Base-by-base conservation (phyloP, 2,888 invertebrate species). In the Rhamnusium bicolor region DNA sequence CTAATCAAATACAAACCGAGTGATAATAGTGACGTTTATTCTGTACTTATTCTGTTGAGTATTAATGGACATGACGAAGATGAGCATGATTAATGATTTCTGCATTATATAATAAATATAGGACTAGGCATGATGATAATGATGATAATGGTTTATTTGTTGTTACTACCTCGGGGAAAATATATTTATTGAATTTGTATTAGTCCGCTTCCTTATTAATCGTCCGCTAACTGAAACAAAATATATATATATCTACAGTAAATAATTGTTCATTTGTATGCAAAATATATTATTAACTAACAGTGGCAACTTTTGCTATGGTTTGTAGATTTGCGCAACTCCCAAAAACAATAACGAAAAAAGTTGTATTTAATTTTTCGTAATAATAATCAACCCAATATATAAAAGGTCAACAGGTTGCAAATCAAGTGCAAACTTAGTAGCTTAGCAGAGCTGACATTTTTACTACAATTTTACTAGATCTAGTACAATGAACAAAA, bases 161-260 rank as follows among this genome's bases (percentile, higher is more conserved):
- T 72, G 75, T 65, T 76, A 86, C 85, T 94, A 94, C 92, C 94
- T 94, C 80, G 92, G 91, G 56, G 94, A 93, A 88, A 94, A 94
- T 89, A 94, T 93, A 87, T 91, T 94, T 87, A 94, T 93, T 72
- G 94, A 92, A 84, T 93, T 93, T 74, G 93, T 93, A 72, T 92
- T 90, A 74, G 93, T 91, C 81, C 94, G 91, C 87, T 94, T 94
- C 75, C 94, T 90, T 63, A 93, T 92, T 71, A 94, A 90, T 74
- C 92, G 91, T 19, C 93, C 93, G 76, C 93, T 93, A 85, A 92
- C 94, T 94, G 90, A 76, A 91, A 92, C 58, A 71, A 54, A 47
- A 46, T 27, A 56, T 12, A 29, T 27, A 19, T 24, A 61, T 24
- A 24, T 4, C 6, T 2, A 24, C 24, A 6, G 24, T 24, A 4